Evolutionary conservation across 2,113 vertebrate species (phyloP).

Genomic region (Megaleporinus macrocephalus): DNA sequence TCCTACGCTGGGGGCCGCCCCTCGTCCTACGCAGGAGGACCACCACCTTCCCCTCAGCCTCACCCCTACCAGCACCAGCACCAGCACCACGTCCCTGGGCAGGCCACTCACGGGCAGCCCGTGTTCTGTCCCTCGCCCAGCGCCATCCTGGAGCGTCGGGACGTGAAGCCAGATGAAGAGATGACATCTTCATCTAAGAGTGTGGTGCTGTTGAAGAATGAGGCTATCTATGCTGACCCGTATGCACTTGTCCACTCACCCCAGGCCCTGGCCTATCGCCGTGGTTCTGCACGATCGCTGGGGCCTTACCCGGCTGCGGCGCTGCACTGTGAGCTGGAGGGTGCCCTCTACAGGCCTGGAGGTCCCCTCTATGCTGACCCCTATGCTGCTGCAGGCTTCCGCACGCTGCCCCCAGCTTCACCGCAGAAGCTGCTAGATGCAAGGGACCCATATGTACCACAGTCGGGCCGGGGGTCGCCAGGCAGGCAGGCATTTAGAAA

Average conservation of each 20-base stretch:
- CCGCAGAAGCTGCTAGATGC: conserved; percentile 91
- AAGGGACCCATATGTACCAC: conserved; percentile 84
- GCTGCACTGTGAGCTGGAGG: conserved; percentile 92
- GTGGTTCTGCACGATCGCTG: conserved; percentile 87
- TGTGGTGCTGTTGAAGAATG: conserved; percentile 91
- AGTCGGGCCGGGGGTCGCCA: conserved; percentile 89
- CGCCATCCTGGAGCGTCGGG: conserved; percentile 94
- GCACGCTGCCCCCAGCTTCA: conserved; percentile 85
- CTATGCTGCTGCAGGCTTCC: conserved; percentile 85
- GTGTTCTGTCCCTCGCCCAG: conserved; percentile 91
- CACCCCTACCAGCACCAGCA: conserved; percentile 74
- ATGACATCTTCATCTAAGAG: conserved; percentile 82
- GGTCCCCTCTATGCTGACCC: conserved; percentile 87
- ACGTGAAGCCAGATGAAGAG: conserved; percentile 95
- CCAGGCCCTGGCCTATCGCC: conserved; percentile 83
- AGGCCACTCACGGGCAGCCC: conserved; percentile 70
- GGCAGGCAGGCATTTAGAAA: conserved; percentile 90
- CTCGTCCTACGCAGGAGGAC: conserved; percentile 81
- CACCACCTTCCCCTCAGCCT: conserved; percentile 77
- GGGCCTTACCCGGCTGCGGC: conserved; percentile 93
- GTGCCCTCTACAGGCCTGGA: conserved; percentile 88
- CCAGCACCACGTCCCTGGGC: conserved; percentile 69
- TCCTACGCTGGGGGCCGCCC: conserved; percentile 87
- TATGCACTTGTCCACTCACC: conserved; percentile 87
- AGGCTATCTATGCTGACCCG: conserved; percentile 91